These are phyloP conservation scores for Eueremaeus valkanovi DNA, from an alignment of 2,888 invertebrate genomes.

Conservation along the genomic window DNA sequence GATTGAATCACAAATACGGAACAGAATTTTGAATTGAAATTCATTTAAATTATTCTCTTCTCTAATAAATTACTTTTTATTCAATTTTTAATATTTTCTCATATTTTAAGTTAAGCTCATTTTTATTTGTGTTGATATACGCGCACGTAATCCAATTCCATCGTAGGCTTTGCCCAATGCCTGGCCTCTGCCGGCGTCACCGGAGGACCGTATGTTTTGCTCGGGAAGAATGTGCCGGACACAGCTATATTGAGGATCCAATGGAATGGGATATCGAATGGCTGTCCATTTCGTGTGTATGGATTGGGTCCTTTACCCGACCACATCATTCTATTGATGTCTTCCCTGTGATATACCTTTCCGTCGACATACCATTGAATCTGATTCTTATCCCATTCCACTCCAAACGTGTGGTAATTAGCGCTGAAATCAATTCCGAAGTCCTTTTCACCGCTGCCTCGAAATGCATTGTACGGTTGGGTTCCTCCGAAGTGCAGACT, in stretches of 20 bases:
- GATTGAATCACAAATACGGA: too few species aligned
- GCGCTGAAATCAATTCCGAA: slow-evolving; percentile 52
- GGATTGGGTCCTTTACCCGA: slow-evolving; percentile 29
- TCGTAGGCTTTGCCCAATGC: slow-evolving; percentile 29
- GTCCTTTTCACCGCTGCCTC: slow-evolving; percentile 52
- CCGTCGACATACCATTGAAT: slow-evolving; percentile 49
- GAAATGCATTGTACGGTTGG: slow-evolving; percentile 58
- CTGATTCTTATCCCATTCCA: slow-evolving; percentile 65
- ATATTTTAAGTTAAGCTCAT: too few species aligned
- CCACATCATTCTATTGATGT: slow-evolving; percentile 27
- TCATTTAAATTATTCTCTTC: too few species aligned
- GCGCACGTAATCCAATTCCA: slow-evolving; percentile 35
- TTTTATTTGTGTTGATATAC: slow-evolving; percentile 28
- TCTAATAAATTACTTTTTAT: too few species aligned
- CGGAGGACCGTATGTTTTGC: slow-evolving; percentile 55
- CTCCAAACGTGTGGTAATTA: slow-evolving; percentile 63
- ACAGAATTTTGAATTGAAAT: too few species aligned
- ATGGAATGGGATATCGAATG: slow-evolving; percentile 62
- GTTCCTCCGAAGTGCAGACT: slow-evolving; percentile 67
- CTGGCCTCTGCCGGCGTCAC: slow-evolving; percentile 42
- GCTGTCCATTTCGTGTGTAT: slow-evolving; percentile 49
- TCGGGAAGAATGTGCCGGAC: slow-evolving; percentile 71
- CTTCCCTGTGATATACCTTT: slow-evolving; percentile 40
- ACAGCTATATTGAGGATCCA: slow-evolving; percentile 71
- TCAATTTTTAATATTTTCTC: too few species aligned